Evolutionary conservation across 1,140 invertebrate genomes (phyloP).

Genomic region (Drosophila dunni): DNA sequence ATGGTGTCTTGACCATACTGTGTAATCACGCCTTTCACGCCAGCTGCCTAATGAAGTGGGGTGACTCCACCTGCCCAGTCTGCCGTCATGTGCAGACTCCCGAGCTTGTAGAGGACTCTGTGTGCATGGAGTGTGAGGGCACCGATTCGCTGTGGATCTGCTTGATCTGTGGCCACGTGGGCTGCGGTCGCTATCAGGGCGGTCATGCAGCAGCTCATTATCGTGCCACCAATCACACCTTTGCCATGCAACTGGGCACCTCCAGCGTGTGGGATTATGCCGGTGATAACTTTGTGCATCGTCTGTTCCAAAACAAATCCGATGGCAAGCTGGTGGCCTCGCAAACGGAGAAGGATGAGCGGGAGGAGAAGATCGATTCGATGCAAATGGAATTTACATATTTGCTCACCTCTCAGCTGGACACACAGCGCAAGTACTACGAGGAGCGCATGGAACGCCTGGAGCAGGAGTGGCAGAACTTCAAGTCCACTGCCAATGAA

Average conservation of each 20-base stretch:
- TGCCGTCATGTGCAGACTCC: constrained; percentile 97
- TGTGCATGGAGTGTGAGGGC: constrained; percentile 92
- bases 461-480: constrained; percentile 85
- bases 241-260: constrained; percentile 97
- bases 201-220: constrained; percentile 94
- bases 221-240: constrained; percentile 97
- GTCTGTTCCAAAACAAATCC: constrained; percentile 97
- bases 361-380: constrained; percentile 96
- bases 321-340: constrained; percentile 98
- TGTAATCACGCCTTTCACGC: constrained; percentile 99
- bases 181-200: constrained; percentile 92
- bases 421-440: constrained; percentile 96
- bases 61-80: constrained; percentile 94
- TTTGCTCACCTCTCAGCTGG: constrained; percentile 97
- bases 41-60: constrained; percentile 97
- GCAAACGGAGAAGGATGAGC: constrained; percentile 86
- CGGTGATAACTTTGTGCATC: constrained; percentile 98
- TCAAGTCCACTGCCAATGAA: constrained; percentile 81
- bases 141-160: constrained; percentile 98
- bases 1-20: constrained; percentile 98
- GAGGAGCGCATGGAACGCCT: constrained; percentile 91
- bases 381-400: constrained; percentile 98
- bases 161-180: constrained; percentile 98
- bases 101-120: constrained; percentile 92
- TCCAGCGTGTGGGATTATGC: constrained; percentile 96